Evolutionary conservation across 1,140 invertebrate genomes (phyloP).

Genomic region (Rhysida immarginata): DNA sequence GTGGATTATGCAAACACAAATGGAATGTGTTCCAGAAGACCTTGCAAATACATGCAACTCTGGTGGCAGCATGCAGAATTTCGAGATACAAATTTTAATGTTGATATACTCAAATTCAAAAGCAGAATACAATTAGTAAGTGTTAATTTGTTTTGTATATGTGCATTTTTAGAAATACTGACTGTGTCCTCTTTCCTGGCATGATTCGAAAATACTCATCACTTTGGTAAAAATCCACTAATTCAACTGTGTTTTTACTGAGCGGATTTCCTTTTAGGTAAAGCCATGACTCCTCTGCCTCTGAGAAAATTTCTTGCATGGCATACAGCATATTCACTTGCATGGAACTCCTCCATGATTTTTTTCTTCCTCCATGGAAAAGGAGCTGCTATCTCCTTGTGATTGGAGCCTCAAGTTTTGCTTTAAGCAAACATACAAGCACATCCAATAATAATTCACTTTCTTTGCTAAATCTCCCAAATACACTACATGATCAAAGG

Average conservation of each 20-base stretch:
- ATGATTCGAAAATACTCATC: constrained; percentile 4
- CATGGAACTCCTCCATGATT: neutral
- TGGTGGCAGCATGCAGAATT: neutral
- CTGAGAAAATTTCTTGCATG: neutral
- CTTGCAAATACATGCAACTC: constrained; percentile 2
- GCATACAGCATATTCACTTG: neutral
- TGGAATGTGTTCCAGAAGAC: constrained; percentile 13
- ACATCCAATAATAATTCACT: too few species aligned
- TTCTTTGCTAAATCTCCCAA: too few species aligned
- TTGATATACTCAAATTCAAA: constrained; percentile 14
- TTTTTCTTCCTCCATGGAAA: neutral
- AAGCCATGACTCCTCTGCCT: neutral
- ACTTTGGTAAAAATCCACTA: constrained; percentile 3
- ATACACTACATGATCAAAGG: too few species aligned
- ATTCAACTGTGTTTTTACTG: neutral
- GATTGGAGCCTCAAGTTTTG: neutral
- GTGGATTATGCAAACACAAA: constrained; percentile 9
- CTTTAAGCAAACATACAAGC: neutral
- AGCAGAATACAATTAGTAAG: constrained; percentile 17
- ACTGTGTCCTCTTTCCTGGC: constrained; percentile 19
- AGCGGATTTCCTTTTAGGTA: neutral
- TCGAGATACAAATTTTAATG: neutral
- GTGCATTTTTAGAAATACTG: constrained; percentile 12
- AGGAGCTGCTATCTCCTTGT: neutral
- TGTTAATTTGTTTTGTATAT: constrained; percentile 18